Evolutionary conservation across 2,113 vertebrate species (phyloP), one percentile per base, ranked within the genome.

Genomic region (Brachypteracias leptosomus): DNA sequence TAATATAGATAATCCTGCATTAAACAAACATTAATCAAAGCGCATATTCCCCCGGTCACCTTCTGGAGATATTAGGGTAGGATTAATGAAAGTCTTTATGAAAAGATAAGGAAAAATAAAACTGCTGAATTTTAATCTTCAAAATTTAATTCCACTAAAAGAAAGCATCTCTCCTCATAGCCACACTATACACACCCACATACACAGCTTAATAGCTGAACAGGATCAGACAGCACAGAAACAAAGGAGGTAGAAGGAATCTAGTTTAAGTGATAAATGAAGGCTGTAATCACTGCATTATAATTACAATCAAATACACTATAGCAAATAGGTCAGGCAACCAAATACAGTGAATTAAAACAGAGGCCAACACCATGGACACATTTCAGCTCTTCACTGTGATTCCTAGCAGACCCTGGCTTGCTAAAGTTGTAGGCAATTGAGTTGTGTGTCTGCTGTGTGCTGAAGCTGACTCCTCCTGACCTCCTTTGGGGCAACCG

Each of bases 1-100:
- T 93, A 97, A 97, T 94, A 96, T 47, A 87, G 91, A 85, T 95
- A 96, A 97, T 97, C 95, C 85, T 82, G 67, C 47, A 94, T 96
- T 97, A 97, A 98, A 93, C 89, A 97, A 97, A 97, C 85, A 96
- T 97, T 97, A 97, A 98, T 97, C 97, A 97, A 91, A 93, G 66
- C 2, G 1, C 88, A 51, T 87, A 96, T 97, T 95, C 79, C 73
- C 74, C 83, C 38, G 51, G 95, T 96, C 97, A 97, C 89, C 86
- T 97, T 97, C 95, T 83, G 63, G 85, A 96, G 90, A 95, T 84
- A 89, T 91, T 93, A 88, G 6, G 72, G 91, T 47, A 97, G 74
- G 91, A 97, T 96, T 97, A 96, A 97, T 96, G 95, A 90, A 97
- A 96, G 87, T 55, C 93, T 97, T 95, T 90, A 90, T 82, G 88